phyloP scores from a whole-genome alignment of 2,113 vertebrate genomes.

The Calidris pygmaea region DNA sequence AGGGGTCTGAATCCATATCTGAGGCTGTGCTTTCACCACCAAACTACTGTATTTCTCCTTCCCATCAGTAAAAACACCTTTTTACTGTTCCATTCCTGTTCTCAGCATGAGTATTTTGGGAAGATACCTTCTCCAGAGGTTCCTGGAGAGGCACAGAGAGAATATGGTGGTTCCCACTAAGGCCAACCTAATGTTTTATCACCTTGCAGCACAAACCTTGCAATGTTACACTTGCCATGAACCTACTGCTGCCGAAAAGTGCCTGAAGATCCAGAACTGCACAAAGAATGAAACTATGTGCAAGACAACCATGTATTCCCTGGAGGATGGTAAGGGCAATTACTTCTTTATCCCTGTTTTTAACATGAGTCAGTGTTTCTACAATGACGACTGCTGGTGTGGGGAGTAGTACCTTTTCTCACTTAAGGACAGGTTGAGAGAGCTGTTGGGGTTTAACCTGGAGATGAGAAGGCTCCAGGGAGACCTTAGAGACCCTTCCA shows the following conservation, averaged over 20 bases:
- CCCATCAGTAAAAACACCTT: fast-evolving
- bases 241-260: neutral
- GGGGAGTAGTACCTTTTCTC: neutral
- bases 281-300: neutral
- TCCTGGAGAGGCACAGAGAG: neutral
- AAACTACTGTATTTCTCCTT: neutral
- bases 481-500: no score
- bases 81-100: neutral
- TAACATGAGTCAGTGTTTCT: neutral
- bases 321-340: slow-evolving; percentile 11
- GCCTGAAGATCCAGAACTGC: neutral
- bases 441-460: no score
- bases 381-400: neutral
- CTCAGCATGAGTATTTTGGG: neutral
- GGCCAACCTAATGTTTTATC: neutral
- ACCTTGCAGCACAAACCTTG: slow-evolving; percentile 3
- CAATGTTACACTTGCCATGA: slow-evolving; percentile 7
- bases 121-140: neutral
- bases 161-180: neutral
- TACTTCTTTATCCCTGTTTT: neutral
- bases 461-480: no score
- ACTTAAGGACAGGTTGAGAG: neutral
- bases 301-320: slow-evolving; percentile 48
- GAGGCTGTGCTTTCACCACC: neutral
- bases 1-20: neutral